Base-by-base conservation (phyloP, 2,113 vertebrate species). In the Corydoras sp. region DNA sequence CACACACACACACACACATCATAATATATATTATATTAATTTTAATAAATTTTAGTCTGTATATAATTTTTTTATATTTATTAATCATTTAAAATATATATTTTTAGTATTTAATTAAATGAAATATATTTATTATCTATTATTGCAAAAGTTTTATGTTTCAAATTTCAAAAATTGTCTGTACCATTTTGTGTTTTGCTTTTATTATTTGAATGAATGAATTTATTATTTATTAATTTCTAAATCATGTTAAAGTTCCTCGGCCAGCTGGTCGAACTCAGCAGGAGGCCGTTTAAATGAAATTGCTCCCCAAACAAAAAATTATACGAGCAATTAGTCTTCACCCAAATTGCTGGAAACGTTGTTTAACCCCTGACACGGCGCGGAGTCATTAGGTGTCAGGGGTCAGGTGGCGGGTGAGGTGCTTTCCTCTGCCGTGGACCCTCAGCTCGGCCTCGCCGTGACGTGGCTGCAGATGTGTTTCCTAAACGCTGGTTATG, bases 291-390 rank as follows among this genome's bases (percentile, higher is more conserved):
- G 35, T 68, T 58, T 58, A 15, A n/a, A 66, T 63, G 13, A 55
- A 66, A 62, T 13, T 68, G 7, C 10, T 54, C 53, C 73, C 67
- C 53, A 62, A 78, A 83, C 78, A 48, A 69, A 80, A 82, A 78
- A 78, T 59, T 35, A 79, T 73, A 74, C 62, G 76, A 64, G 54
- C 85, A 84, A 84, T 85, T 86, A 83, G 81, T 71, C 30, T 1
- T 32, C 10, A 51, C 81, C 83, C 74, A 83, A 88, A 86, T 81
- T 75, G 81, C 78, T 87, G 86, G 85, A 89, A 88, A 88, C 81
- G 77, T 87, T 87, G 85, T 89, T 88, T 89, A 90, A 90, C 88
- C 88, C 88, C 78, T 88, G 84, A 83, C 86, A 81, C 83, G 71
- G 83, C 83, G 82, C 85, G 86, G 86, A 85, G 82, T 82, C 85